Evolutionary conservation across 2,888 invertebrate species (phyloP), one percentile per base, ranked within the genome.

Genomic region (Drosophila nigricruria): DNA sequence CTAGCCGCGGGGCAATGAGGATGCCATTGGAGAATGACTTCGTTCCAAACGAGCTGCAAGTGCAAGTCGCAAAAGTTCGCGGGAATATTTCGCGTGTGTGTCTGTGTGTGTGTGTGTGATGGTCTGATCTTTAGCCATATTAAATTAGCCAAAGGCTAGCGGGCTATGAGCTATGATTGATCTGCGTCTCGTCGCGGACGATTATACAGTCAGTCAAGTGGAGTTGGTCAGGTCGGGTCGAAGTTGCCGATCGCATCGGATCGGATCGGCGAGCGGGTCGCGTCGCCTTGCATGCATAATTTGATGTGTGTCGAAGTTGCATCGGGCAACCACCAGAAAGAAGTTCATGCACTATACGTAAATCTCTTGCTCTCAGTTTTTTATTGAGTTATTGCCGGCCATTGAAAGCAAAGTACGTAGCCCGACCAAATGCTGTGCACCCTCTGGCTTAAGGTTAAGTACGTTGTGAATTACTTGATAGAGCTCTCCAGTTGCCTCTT

Each of bases 91-190:
- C 77, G 70, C 18, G 18, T 16, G 14, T 14, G 14, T 14, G 50
- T 50, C 34, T 50, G 32, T 50, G 34, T 20, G 50, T 52, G 52
- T 52, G 40, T 75, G 77, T 79, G 88, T 75, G 77, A 78, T 77
- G 72, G 71, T 57, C 81, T 90, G 89, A 90, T 86, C 86, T 86
- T 86, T 90, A 86, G 87, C 89, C 89, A 90, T 86, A 86, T 86
- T 86, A 86, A 90, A 86, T 90, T 90, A 90, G 79, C 87, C 82
- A 86, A 77, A 88, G 84, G 73, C 81, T 75, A 77, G 70, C 69
- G 42, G 40, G 20, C 54, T 20, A 49, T 49, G 30, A 42, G 30
- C 56, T 85, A 77, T 88, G 88, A 88, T 88, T 88, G 88, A 88
- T 89, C 88, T 75, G 81, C 65, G 72, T 47, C 79, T 79, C 82